Percentiles rank a stretch among this genome's conserved stretches.
Evolutionary conservation across 2,888 invertebrate species (phyloP).

Genomic region (Eilema griseolum): DNA sequence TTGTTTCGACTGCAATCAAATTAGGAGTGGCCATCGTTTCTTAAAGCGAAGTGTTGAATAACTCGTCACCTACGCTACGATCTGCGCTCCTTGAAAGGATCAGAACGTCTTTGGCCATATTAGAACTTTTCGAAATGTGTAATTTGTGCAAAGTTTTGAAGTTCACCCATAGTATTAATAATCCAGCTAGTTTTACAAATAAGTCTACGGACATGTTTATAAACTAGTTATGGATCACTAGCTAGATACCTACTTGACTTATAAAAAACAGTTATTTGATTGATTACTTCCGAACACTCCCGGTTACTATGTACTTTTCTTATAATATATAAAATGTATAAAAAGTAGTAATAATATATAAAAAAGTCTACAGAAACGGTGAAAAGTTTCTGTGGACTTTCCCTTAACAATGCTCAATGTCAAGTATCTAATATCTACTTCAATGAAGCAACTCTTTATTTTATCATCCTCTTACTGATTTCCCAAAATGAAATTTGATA

Average conservation of each 20-base stretch:
- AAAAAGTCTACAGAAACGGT: too few species aligned
- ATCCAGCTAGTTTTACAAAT: not conserved
- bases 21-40: constrained; percentile 53
- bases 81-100: constrained; percentile 21
- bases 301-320: too few species aligned
- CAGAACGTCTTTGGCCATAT: constrained; percentile 30
- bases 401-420: too few species aligned
- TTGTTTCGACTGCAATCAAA: constrained; percentile 75
- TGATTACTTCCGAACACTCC: too few species aligned
- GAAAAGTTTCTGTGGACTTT: too few species aligned
- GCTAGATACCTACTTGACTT: not conserved
- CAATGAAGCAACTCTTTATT: too few species aligned
- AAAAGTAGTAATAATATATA: too few species aligned
- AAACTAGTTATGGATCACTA: too few species aligned
- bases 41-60: constrained; percentile 41
- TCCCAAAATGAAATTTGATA: too few species aligned
- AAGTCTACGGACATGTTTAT: not conserved
- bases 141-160: constrained; percentile 13
- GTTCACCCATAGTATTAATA: not conserved
- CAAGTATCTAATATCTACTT: too few species aligned
- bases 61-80: constrained; percentile 43
- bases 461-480: too few species aligned
- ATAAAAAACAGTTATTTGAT: not conserved
- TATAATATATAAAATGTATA: too few species aligned
- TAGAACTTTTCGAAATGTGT: constrained; percentile 25